phyloP scores from a whole-genome alignment of 2,113 vertebrate species.

The Malurus elegans region DNA sequence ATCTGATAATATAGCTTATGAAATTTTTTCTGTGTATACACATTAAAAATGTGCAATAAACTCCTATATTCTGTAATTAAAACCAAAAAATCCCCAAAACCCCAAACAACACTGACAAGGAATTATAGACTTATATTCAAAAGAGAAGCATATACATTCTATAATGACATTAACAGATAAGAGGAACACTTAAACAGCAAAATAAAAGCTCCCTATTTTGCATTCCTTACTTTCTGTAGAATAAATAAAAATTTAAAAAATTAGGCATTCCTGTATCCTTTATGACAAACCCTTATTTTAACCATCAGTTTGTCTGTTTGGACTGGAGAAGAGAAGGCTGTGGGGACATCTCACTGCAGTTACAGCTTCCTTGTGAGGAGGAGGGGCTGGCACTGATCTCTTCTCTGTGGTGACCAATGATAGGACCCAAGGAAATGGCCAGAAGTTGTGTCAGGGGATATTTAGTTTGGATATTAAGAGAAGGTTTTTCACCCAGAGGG shows the following conservation, averaged over 20 bases:
- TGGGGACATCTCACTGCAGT: background rate
- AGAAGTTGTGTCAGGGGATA: background rate
- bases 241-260: background rate
- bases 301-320: background rate
- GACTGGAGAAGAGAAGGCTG: background rate
- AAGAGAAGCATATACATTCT: background rate
- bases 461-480: background rate
- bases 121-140: background rate
- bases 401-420: background rate
- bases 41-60: background rate
- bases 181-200: background rate
- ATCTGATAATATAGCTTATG: background rate
- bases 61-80: background rate
- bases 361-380: rapidly evolving
- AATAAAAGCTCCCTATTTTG: background rate
- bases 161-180: background rate
- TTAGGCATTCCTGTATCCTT: rapidly evolving
- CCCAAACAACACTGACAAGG: background rate
- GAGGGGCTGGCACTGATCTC: background rate
- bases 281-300: background rate
- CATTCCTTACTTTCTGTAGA: background rate
- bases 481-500: background rate
- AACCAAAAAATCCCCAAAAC: background rate
- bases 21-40: background rate
- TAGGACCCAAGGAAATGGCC: rapidly evolving